A percentile compares a stretch with the other conserved stretches of the same genome.
Conservation (phyloP, 1,140 invertebrate species). For the Chymomyza costata region DNA sequence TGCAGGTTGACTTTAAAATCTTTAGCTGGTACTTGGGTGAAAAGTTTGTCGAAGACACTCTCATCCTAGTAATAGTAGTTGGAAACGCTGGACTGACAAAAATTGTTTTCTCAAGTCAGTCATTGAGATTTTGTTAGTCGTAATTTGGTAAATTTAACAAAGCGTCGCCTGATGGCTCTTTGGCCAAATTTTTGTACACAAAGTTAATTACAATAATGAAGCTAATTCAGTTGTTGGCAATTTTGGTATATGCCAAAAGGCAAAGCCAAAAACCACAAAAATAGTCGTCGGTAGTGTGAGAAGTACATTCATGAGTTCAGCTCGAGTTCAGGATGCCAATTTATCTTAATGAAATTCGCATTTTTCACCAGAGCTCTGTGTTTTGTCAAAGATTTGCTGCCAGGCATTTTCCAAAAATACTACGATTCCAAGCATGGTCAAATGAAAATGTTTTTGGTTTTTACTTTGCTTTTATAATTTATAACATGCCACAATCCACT, state of each 20-base stretch:
- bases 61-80: too few species aligned
- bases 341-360: slow-evolving; percentile 56
- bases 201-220: slow-evolving; percentile 67
- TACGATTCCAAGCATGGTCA: too few species aligned
- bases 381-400: slow-evolving; percentile 37
- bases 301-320: slow-evolving; percentile 45
- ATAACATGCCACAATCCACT: slow-evolving; percentile 14
- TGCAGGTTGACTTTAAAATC: too few species aligned
- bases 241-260: slow-evolving; percentile 21
- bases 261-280: slow-evolving; percentile 53
- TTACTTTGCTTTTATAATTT: slow-evolving; percentile 44
- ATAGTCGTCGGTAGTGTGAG: slow-evolving; percentile 41
- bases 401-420: too few species aligned
- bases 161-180: slow-evolving; percentile 4
- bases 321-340: slow-evolving; percentile 14
- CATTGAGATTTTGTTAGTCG: slow-evolving; percentile 13
- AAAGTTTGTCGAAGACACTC: too few species aligned
- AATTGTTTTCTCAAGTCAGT: slow-evolving; percentile 22
- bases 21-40: too few species aligned
- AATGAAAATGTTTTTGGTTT: slow-evolving; percentile 42
- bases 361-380: slow-evolving; percentile 47
- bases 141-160: slow-evolving; percentile 57
- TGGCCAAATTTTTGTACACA: slow-evolving; percentile 4
- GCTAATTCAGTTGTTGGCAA: slow-evolving; percentile 43
- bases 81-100: neutral